phyloP scores from a whole-genome alignment of 2,888 invertebrate genomes.

The Andrena haemorrhoa region DNA sequence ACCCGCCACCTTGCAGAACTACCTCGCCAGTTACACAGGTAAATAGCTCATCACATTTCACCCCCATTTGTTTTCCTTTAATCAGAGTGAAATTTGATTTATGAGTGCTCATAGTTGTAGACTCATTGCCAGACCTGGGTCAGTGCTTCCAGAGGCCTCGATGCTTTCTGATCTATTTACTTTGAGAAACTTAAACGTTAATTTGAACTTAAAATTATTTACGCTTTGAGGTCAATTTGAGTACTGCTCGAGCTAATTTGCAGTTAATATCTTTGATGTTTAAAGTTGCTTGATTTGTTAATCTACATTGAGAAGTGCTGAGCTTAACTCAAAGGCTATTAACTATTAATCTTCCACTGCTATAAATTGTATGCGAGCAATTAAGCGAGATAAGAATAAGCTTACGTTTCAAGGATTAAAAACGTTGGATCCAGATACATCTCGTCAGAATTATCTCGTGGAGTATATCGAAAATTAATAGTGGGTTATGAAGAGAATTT shows the following conservation, averaged over 20 bases:
- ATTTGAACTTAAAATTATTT: background rate
- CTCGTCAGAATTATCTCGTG: no score
- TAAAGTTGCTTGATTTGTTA: background rate
- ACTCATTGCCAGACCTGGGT: no score
- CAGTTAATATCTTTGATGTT: background rate
- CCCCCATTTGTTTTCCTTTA: background rate
- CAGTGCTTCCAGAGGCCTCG: no score
- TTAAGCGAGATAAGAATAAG: slow-evolving; percentile 8
- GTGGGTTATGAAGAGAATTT: no score
- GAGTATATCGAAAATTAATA: no score
- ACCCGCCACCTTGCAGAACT: slow-evolving; percentile 75
- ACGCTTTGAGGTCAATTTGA: background rate
- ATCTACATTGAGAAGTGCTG: no score
- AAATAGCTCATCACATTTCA: slow-evolving; percentile 30
- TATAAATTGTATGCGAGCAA: background rate
- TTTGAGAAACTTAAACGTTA: no score
- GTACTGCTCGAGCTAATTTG: background rate
- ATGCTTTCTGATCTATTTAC: no score
- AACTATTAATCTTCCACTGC: background rate
- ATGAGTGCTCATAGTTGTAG: background rate
- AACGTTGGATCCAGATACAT: no score
- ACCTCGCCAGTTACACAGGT: slow-evolving; percentile 75
- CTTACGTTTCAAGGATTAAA: background rate
- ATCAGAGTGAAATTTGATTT: background rate
- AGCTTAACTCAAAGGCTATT: background rate